These are phyloP conservation scores for Magallana ariakensis DNA, from an alignment of 1,140 invertebrate species.

Conservation along the genomic window DNA sequence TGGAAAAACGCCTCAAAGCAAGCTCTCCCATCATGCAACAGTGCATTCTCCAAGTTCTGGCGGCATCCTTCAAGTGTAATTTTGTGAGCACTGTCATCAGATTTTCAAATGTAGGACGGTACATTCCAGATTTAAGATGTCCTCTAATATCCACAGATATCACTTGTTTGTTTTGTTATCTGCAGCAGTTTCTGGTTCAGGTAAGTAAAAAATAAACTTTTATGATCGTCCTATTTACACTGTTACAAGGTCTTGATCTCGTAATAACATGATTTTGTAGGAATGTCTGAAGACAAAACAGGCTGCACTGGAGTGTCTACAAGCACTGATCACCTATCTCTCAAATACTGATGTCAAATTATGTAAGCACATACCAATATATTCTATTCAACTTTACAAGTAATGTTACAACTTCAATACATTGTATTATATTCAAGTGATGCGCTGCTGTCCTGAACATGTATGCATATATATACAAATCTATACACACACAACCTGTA, in stretches of 20 bases:
- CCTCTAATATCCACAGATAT: conserved; percentile 48
- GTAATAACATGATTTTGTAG: not conserved
- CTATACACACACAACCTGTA: too few relatives aligned
- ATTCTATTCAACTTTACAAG: not conserved
- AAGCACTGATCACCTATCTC: conserved; percentile 8
- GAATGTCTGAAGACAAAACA: conserved; percentile 30
- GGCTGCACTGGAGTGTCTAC: not conserved
- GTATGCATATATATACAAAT: too few relatives aligned
- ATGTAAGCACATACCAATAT: not conserved
- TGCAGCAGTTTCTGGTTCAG: conserved; percentile 50
- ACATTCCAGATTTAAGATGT: conserved; percentile 20
- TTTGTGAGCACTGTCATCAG: conserved; percentile 35
- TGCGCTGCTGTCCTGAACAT: too few relatives aligned
- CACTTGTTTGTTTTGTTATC: conserved; percentile 39
- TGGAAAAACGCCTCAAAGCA: not conserved
- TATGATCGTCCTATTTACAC: too few relatives aligned
- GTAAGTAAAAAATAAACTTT: conserved; percentile 4
- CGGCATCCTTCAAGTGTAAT: conserved; percentile 28
- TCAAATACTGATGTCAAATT: not conserved
- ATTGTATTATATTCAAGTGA: not conserved
- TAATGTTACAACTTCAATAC: not conserved
- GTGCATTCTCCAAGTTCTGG: conserved; percentile 33
- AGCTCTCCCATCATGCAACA: not conserved
- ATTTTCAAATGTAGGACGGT: conserved; percentile 36
- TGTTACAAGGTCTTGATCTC: too few relatives aligned